phyloP scores from a whole-genome alignment of 2,888 invertebrate species.

The Pyrocoelia pectoralis region DNA sequence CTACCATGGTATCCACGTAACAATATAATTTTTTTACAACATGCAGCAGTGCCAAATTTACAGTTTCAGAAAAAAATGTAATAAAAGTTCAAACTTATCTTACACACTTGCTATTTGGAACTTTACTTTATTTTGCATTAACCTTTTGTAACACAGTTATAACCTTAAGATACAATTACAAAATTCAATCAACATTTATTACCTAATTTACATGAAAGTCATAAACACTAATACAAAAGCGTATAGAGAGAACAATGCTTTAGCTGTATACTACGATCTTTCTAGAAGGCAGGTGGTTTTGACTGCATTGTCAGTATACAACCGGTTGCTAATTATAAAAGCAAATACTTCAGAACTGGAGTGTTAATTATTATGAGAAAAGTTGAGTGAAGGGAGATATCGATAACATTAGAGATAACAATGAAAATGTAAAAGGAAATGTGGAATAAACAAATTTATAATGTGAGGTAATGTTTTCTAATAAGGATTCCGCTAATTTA shows the following conservation, averaged over 20 bases:
- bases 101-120: too few species aligned
- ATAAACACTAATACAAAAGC: conserved; percentile 14
- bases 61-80: too few species aligned
- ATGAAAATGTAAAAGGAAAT: too few species aligned
- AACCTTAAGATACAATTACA: conserved; percentile 16
- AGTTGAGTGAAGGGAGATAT: not conserved
- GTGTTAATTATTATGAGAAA: conserved; percentile 12
- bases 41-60: too few species aligned
- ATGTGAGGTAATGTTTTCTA: too few species aligned
- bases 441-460: too few species aligned
- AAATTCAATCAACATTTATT: conserved; percentile 29
- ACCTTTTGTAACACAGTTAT: not conserved
- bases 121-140: not conserved
- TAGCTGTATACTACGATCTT: conserved; percentile 39
- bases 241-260: conserved; percentile 39
- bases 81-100: too few species aligned
- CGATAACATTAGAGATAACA: not conserved
- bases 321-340: conserved; percentile 35
- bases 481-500: too few species aligned
- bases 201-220: conserved; percentile 3
- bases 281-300: conserved; percentile 42
- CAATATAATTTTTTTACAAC: too few species aligned
- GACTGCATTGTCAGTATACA: conserved; percentile 31
- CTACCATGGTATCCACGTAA: too few species aligned
- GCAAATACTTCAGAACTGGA: conserved; percentile 16